These are phyloP conservation scores for Melieria omissa DNA, from an alignment of 2,888 invertebrate species.

Conservation along the genomic window DNA sequence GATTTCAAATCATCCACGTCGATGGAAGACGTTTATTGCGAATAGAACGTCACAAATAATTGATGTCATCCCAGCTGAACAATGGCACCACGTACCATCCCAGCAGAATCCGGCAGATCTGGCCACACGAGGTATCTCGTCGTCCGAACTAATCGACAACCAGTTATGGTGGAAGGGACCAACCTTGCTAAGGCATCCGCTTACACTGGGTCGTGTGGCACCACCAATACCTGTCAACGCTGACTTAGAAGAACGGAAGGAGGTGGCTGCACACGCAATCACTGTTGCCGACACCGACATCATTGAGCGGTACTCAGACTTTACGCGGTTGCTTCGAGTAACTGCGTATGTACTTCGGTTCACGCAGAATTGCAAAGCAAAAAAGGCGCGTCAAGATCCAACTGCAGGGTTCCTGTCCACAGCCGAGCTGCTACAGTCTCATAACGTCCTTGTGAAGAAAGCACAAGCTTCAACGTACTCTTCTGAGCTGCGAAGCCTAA, in stretches of 20 bases:
- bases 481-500: conserved; percentile 25
- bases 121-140: conserved; percentile 36
- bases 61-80: conserved; percentile 15
- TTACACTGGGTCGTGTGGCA: not conserved
- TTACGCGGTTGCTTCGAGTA: conserved; percentile 23
- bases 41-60: conserved; percentile 36
- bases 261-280: not conserved
- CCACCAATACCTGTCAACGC: not conserved
- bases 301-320: conserved; percentile 28
- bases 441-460: conserved; percentile 21
- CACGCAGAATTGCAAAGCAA: conserved; percentile 18
- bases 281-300: too few relatives aligned
- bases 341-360: conserved; percentile 35
- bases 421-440: conserved; percentile 26
- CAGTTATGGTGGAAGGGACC: conserved; percentile 34
- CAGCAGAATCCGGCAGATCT: too few relatives aligned
- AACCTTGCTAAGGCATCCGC: conserved; percentile 12
- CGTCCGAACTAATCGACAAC: conserved; percentile 3
- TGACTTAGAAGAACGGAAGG: conserved; percentile 28
- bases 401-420: conserved; percentile 19
- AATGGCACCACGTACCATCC: too few relatives aligned
- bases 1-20: conserved; percentile 34
- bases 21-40: conserved; percentile 39
- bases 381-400: not conserved
- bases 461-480: conserved; percentile 25